Evolutionary conservation across 2,888 invertebrate species (phyloP).

Genomic region (Lamproptera curius): DNA sequence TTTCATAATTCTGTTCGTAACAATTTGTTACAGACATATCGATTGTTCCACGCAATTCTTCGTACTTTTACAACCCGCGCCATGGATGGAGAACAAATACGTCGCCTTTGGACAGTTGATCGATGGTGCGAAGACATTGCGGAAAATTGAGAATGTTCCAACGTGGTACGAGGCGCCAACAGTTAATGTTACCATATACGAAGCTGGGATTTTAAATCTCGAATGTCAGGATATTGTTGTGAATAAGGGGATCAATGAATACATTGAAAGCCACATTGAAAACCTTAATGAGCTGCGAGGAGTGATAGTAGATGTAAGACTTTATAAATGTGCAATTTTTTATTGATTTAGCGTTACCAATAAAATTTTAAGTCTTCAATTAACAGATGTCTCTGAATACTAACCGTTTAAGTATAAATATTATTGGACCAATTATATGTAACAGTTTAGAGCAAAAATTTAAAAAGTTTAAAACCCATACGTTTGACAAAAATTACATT

Average conservation of each 20-base stretch:
- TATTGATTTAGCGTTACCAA: too few relatives aligned
- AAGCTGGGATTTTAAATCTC: slow-evolving; percentile 55
- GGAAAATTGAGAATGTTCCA: slow-evolving; percentile 78
- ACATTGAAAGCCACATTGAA: slow-evolving; percentile 55
- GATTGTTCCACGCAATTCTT: slow-evolving; percentile 85
- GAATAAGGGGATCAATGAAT: slow-evolving; percentile 48
- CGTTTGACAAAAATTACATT: too few relatives aligned
- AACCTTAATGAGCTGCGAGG: slow-evolving; percentile 47
- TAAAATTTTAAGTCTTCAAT: too few relatives aligned
- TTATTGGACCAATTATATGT: too few relatives aligned
- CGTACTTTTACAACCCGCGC: slow-evolving; percentile 80
- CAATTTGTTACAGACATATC: slow-evolving; percentile 67
- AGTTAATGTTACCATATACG: slow-evolving; percentile 41
- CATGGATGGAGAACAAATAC: slow-evolving; percentile 87
- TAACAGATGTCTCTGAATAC: too few relatives aligned
- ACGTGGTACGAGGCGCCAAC: slow-evolving; percentile 81
- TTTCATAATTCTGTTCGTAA: too few relatives aligned
- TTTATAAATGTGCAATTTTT: too few relatives aligned
- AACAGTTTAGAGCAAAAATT: too few relatives aligned
- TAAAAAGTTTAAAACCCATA: too few relatives aligned
- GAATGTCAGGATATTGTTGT: slow-evolving; percentile 54
- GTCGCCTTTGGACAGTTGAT: slow-evolving; percentile 86
- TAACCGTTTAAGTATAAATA: too few relatives aligned
- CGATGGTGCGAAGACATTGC: slow-evolving; percentile 80
- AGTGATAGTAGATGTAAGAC: slow-evolving; percentile 46